Evolutionary conservation across 2,797 vertebrate species (phyloP).

Genomic region (Podargus strigoides): DNA sequence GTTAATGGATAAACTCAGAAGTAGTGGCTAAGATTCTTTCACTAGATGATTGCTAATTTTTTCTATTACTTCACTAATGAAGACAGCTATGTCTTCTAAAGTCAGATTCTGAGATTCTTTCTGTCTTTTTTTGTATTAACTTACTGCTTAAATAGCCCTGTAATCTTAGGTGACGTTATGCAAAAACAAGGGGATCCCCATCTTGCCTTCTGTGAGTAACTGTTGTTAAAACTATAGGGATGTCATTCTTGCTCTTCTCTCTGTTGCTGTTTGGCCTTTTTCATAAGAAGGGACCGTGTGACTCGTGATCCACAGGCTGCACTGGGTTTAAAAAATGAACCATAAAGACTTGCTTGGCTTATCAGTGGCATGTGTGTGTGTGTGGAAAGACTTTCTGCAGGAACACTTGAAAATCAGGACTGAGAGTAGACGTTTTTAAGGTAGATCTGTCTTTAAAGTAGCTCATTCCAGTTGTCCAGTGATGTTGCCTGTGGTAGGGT

Average conservation of each 20-base stretch:
- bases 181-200: background rate
- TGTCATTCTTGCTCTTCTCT: background rate
- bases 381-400: background rate
- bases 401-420: background rate
- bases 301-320: background rate
- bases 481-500: background rate
- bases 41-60: background rate
- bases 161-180: background rate
- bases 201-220: background rate
- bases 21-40: background rate
- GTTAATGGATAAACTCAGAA: background rate
- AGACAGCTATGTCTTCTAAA: background rate
- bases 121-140: background rate
- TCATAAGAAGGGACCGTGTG: background rate
- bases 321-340: background rate
- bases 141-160: background rate
- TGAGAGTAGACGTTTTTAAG: background rate
- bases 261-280: background rate
- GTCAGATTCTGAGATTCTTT: background rate
- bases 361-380: background rate
- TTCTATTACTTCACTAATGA: background rate
- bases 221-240: background rate
- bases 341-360: background rate
- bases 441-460: background rate
- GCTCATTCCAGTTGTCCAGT: accelerated